A percentile compares a stretch with the other conserved stretches of the same genome.
phyloP scores from a whole-genome alignment of 1,140 invertebrate genomes.

The Brachionus plicatilis region DNA sequence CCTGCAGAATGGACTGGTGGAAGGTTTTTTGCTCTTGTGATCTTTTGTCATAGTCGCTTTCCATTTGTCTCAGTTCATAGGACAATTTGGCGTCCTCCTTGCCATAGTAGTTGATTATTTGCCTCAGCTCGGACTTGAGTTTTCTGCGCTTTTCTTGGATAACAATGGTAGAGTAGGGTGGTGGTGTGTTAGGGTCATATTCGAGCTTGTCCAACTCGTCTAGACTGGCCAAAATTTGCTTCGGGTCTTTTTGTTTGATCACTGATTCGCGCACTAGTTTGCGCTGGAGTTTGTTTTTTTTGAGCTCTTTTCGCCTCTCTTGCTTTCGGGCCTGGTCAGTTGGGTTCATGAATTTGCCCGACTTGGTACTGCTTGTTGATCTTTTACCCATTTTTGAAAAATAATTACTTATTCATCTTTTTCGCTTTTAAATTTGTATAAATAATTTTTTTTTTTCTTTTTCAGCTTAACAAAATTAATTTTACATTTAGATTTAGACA shows the following conservation, averaged over 20 bases:
- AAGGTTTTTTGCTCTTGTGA: neutral
- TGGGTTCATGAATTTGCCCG: constrained; percentile 99
- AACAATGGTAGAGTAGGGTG: constrained; percentile 85
- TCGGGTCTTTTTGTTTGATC: constrained; percentile 94
- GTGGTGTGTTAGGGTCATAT: constrained; percentile 85
- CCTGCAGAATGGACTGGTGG: constrained; percentile 24
- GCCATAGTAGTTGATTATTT: constrained; percentile 89
- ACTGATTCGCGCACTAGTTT: constrained; percentile 89
- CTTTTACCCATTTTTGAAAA: constrained; percentile 71
- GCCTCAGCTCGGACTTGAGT: constrained; percentile 84
- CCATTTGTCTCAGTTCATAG: constrained; percentile 78
- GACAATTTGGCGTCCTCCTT: constrained; percentile 93
- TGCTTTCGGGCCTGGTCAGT: constrained; percentile 98
- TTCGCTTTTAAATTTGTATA: neutral
- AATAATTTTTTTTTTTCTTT: neutral
- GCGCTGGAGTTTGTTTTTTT: constrained; percentile 94
- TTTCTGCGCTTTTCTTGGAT: constrained; percentile 92
- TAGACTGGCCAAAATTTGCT: constrained; percentile 85
- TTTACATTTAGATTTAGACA: neutral
- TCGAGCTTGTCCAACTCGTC: constrained; percentile 98
- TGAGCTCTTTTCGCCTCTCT: constrained; percentile 89
- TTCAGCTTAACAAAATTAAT: neutral
- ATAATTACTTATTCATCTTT: neutral
- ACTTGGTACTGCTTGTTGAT: constrained; percentile 96
- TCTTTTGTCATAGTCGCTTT: constrained; percentile 79